Conservation (phyloP, 2,113 vertebrate genomes). For the Jacana jacana region DNA sequence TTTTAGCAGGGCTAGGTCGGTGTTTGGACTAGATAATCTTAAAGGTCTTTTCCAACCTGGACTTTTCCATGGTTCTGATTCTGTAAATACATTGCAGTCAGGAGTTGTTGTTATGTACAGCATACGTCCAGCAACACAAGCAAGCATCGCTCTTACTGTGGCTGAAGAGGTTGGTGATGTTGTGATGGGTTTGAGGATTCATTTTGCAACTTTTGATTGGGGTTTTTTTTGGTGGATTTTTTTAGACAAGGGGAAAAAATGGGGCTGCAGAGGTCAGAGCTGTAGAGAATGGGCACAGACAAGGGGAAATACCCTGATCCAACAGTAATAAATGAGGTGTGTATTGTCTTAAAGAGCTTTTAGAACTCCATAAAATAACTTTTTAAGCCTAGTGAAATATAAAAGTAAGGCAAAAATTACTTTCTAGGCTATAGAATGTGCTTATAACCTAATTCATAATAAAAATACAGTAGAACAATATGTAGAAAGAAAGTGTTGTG, state of each 20-base stretch:
- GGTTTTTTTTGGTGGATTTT: no score
- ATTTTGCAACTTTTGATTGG: not conserved
- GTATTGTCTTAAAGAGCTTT: not conserved
- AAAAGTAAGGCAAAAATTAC: not conserved
- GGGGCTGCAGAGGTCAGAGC: not conserved
- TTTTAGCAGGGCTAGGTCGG: no score
- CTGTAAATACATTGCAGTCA: not conserved
- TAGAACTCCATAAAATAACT: not conserved
- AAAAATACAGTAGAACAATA: not conserved
- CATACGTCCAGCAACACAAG: not conserved
- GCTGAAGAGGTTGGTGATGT: not conserved
- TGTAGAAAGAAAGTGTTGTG: not conserved
- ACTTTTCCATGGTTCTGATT: not conserved
- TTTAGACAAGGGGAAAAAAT: not conserved
- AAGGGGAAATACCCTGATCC: not conserved
- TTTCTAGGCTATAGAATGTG: not conserved
- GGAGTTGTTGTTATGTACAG: not conserved
- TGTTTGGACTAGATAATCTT: no score
- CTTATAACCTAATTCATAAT: not conserved
- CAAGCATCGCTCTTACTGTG: rapidly evolving
- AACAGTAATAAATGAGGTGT: not conserved
- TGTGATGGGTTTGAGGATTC: not conserved
- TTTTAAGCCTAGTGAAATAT: rapidly evolving
- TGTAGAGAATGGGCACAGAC: not conserved
- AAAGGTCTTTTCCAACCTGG: no score